Evolutionary conservation across 2,113 vertebrate species (phyloP).

Genomic region (Neotoma lepida): DNA sequence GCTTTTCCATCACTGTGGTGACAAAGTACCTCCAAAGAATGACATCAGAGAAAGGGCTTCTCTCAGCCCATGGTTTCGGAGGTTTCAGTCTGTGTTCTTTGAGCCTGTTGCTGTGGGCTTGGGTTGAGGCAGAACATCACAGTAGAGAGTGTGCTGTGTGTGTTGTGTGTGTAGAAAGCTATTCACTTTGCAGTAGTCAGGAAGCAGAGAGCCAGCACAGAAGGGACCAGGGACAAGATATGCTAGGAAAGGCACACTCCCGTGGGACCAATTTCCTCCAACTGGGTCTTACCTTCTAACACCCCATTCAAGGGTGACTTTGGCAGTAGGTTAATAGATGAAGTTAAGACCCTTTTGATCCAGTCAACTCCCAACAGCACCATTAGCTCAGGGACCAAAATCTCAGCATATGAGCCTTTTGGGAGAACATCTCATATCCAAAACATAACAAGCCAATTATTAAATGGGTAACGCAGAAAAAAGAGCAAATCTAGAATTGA

Average conservation of each 20-base stretch:
- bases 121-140: not conserved
- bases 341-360: not conserved
- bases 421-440: not conserved
- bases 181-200: not conserved
- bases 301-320: not conserved
- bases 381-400: not conserved
- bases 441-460: not conserved
- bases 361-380: not conserved
- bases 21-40: not conserved
- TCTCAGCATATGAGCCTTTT: not conserved
- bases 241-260: not conserved
- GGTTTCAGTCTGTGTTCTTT: not conserved
- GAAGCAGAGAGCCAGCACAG: not conserved
- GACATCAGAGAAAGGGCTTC: not conserved
- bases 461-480: not conserved
- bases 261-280: not conserved
- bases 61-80: not conserved
- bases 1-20: not conserved
- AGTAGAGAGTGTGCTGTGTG: not conserved
- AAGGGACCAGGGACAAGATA: not conserved
- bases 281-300: not conserved
- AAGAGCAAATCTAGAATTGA: constrained; percentile 7
- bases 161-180: not conserved
- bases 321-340: not conserved
- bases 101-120: not conserved